Evolutionary conservation across 2,797 vertebrate species (phyloP), one percentile per base, ranked within the genome.

Genomic region (Helostoma temminkii): DNA sequence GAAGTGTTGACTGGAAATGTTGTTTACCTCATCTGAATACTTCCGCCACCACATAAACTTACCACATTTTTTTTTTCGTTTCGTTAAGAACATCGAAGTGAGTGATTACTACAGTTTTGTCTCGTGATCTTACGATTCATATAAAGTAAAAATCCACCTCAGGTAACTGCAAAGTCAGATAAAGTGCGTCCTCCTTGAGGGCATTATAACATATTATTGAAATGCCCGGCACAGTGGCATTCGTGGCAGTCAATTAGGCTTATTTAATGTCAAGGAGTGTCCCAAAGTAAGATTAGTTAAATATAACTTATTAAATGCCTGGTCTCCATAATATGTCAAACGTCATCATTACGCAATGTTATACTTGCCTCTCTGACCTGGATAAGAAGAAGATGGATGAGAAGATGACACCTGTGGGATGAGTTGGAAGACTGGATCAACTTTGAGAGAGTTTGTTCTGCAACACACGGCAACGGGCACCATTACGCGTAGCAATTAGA

Each of bases 361-460:
- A 21, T 73, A 60, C 43, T 50, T 21, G 5, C 5, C 5, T 26
- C 58, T 78, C 83, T 79, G 59, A 87, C 77, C 84, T 87, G 72
- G 19, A 6, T 21, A 39, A 19, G 24, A 18, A 18, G 57, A 63
- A 50, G 45, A 15, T 87, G 72, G 19, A 6, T 21, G 43, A 19
- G 24, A 18, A 18, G 57, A 63, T 54, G 45, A 15, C 65, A 60
- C 66, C 41, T 78, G 66, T 32, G 25, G 21, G 63, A 59, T 26
- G 55, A 19, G 47, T 56, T 72, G 30, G 47, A 42, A 25, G 48
- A 41, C 28, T 6, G 32, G 14, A 36, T 49, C 47, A 22, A 18
- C 48, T 74, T 36, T 48, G 24, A 42, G 16, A 48, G 1, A 48
- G 22, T 42, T 47, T 34, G n/a, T 21, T 59, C 48, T 64, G 54